Evolutionary conservation across 1,140 invertebrate species (phyloP), one percentile per base, ranked within the genome.

Genomic region (Eumeta japonica): DNA sequence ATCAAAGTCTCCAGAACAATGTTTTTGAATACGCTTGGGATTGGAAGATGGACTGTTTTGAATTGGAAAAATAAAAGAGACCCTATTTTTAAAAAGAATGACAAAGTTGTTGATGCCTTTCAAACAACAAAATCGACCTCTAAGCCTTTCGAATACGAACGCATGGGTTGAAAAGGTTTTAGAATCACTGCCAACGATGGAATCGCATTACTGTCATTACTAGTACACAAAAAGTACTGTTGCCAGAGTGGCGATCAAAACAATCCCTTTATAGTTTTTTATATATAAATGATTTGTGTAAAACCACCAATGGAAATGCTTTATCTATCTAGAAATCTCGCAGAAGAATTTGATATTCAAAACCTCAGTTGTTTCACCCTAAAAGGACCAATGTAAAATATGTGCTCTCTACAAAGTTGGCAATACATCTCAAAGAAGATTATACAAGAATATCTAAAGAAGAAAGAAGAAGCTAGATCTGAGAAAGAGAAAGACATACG

Each of bases 241-340:
- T 39, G 27, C 46, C 46, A 41, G 47, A 49, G 15, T 49, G 39
- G 40, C 15, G 9, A 17, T 43, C 43, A 28, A 46, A 50, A 40
- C 24, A 19, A 40, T 10, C 30, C 14, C 34, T 49, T 15, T 46
- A 47, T 17, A 16, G 43, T 28, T 43, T 43, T 30, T n/a, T n/a
- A n/a, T 46, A 47, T 14, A 16, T 29, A 16, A 19, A 29, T 16
- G 20, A 46, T 28, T 46, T 36, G 39, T 47, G 40, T 32, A 20
- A 24, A 32, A 31, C 28, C 19, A 36, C 28, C 10, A 45, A 41
- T 34, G 10, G 19, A n/a, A 3, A 28, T 14, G 16, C 35, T n/a
- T n/a, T n/a, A n/a, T n/a, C n/a, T n/a, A n/a, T n/a, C n/a, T n/a
- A n/a, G n/a, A n/a, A n/a, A n/a, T n/a, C n/a, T n/a, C n/a, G n/a